Conservation (phyloP, 2,888 invertebrate genomes). For the Microchrysa polita region DNA sequence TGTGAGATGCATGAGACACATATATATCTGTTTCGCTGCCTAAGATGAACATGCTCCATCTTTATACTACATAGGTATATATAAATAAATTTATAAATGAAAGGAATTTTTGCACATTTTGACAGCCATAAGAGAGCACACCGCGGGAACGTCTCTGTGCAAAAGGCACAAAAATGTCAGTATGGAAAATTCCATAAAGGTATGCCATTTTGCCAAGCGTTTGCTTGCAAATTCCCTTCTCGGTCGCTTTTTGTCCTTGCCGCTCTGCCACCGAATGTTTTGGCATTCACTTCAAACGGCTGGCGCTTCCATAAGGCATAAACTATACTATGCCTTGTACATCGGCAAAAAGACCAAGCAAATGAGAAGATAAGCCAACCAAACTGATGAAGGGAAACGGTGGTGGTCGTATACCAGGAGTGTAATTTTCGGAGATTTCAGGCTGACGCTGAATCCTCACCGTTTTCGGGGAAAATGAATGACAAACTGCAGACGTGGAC, state of each 20-base stretch:
- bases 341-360: neutral
- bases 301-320: neutral
- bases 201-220: constrained; percentile 2
- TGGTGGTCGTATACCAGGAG: neutral
- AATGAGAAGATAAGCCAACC: neutral
- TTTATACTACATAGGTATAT: constrained; percentile 19
- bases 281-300: constrained; percentile 15
- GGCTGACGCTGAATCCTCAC: neutral
- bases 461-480: constrained; percentile 25
- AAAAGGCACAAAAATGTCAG: constrained; percentile 43
- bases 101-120: constrained; percentile 43
- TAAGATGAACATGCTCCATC: neutral
- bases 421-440: constrained; percentile 11
- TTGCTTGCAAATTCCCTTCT: neutral
- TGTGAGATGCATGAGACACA: no score
- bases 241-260: constrained; percentile 8
- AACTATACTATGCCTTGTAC: no score
- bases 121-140: constrained; percentile 27
- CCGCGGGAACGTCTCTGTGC: neutral
- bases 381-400: no score
- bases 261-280: neutral
- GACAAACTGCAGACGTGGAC: constrained; percentile 26
- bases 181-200: constrained; percentile 41
- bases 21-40: constrained; percentile 33
- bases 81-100: constrained; percentile 17